These are phyloP conservation scores for Hormaphis cornu DNA, from an alignment of 1,140 invertebrate genomes.

Conservation along the genomic window DNA sequence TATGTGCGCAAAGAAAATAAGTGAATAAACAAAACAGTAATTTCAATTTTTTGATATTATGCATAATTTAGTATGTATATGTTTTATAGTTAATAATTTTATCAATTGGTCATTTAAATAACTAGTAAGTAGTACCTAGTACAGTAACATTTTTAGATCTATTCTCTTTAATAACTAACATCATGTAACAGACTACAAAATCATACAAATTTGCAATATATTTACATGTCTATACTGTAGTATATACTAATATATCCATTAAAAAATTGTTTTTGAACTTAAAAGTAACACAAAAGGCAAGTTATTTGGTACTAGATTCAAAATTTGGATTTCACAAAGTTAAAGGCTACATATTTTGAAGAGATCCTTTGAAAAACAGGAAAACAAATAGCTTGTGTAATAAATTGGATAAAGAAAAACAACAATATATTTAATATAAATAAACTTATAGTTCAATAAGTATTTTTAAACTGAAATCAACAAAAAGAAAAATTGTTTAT, in stretches of 20 bases:
- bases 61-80: background rate
- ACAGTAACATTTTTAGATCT: too few relatives aligned
- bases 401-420: too few relatives aligned
- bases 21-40: background rate
- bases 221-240: slow-evolving; percentile 6
- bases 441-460: slow-evolving; percentile 22
- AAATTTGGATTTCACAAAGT: slow-evolving; percentile 8
- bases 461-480: background rate
- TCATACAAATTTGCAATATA: slow-evolving; percentile 8
- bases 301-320: background rate
- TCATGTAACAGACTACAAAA: slow-evolving; percentile 12
- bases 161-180: too few relatives aligned
- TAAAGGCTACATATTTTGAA: slow-evolving; percentile 17
- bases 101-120: background rate
- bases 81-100: background rate
- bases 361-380: slow-evolving; percentile 11
- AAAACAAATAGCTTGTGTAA: too few relatives aligned
- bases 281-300: slow-evolving; percentile 26
- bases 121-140: too few relatives aligned
- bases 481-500: slow-evolving; percentile 5
- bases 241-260: slow-evolving; percentile 6
- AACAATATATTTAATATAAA: slow-evolving; percentile 4
- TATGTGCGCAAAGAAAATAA: background rate
- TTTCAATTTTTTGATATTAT: background rate
- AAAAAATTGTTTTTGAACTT: slow-evolving; percentile 23